These are phyloP conservation scores for Sesia bembeciformis DNA, from an alignment of 2,888 invertebrate species.

Conservation along the genomic window DNA sequence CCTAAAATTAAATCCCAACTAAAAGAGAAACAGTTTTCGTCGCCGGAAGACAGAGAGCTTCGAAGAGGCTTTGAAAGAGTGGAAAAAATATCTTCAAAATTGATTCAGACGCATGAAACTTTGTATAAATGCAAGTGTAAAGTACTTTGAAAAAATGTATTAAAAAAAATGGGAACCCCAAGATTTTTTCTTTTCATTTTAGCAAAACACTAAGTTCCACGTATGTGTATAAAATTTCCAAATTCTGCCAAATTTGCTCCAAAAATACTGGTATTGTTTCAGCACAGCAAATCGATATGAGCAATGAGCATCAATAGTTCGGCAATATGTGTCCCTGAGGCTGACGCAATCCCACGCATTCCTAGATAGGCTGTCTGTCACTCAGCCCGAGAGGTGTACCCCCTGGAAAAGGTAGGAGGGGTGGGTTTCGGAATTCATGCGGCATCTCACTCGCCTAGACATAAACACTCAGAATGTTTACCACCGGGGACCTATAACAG, in stretches of 20 bases:
- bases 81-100: too few species aligned
- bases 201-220: too few species aligned
- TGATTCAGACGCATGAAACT: too few species aligned
- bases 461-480: constrained; percentile 23
- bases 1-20: too few species aligned
- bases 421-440: constrained; percentile 21
- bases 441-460: constrained; percentile 15
- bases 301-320: neutral
- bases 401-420: constrained; percentile 12
- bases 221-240: too few species aligned
- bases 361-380: constrained; percentile 14
- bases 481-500: constrained; percentile 12
- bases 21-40: too few species aligned
- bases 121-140: too few species aligned
- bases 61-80: neutral
- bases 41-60: too few species aligned
- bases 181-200: too few species aligned
- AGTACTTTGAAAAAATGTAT: neutral
- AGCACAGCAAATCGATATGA: neutral
- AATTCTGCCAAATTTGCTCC: too few species aligned
- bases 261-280: too few species aligned
- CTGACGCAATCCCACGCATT: constrained; percentile 18
- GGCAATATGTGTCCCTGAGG: constrained; percentile 1
- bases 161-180: neutral
- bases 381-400: constrained; percentile 11